Conservation (phyloP, 2,113 vertebrate genomes). For the Narcine bancroftii region DNA sequence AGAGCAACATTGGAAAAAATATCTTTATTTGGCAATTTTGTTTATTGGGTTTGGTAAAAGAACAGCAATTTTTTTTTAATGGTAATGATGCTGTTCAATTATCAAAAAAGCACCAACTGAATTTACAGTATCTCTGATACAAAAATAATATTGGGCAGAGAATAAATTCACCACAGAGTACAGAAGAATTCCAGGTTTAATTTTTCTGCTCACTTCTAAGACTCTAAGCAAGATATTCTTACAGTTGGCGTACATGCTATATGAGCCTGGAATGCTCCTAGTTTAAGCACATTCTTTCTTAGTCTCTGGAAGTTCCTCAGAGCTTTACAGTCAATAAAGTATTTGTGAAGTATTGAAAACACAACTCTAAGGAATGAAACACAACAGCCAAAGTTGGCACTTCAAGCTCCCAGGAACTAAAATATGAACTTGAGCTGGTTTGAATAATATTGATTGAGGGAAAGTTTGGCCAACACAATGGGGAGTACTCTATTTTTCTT, state of each 20-base stretch:
- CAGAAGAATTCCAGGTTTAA: background rate
- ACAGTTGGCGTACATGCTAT: background rate
- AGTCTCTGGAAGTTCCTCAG: background rate
- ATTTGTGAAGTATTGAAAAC: background rate
- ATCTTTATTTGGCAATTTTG: background rate
- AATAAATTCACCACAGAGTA: background rate
- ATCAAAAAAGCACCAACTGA: background rate
- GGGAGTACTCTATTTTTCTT: background rate
- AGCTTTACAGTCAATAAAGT: background rate
- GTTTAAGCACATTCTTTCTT: background rate
- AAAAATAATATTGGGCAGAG: background rate
- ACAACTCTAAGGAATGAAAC: background rate
- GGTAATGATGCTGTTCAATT: background rate
- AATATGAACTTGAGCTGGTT: background rate
- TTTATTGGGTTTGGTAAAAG: background rate
- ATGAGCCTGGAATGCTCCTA: too few relatives aligned
- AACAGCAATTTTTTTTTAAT: background rate
- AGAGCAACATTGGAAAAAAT: background rate
- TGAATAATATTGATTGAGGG: background rate
- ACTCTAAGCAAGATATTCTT: background rate
- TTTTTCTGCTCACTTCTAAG: background rate
- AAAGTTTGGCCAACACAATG: background rate
- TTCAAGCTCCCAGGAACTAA: background rate
- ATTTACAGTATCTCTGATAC: background rate
- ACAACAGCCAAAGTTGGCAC: background rate